These are phyloP conservation scores for Venusia cambrica DNA, from an alignment of 2,888 invertebrate species.

Conservation along the genomic window DNA sequence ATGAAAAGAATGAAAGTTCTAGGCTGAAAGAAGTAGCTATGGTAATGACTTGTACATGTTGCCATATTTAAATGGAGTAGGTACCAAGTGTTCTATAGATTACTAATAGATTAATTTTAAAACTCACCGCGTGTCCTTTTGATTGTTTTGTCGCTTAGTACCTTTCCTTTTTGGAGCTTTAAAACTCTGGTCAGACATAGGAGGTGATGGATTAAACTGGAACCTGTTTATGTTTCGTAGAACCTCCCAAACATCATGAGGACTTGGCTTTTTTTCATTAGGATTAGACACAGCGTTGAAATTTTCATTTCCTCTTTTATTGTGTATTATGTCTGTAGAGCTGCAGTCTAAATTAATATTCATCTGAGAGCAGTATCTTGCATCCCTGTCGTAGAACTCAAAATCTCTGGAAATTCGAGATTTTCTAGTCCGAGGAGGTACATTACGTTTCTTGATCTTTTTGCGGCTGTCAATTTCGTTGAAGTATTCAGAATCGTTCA, in stretches of 20 bases:
- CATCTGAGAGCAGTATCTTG: slow-evolving; percentile 49
- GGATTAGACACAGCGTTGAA: slow-evolving; percentile 47
- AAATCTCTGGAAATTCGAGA: slow-evolving; percentile 37
- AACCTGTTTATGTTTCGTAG: slow-evolving; percentile 62
- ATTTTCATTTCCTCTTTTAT: too few relatives aligned
- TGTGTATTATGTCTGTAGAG: slow-evolving; percentile 51
- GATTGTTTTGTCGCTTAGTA: slow-evolving; percentile 36
- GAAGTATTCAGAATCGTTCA: slow-evolving; percentile 63
- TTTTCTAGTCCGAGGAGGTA: slow-evolving; percentile 35
- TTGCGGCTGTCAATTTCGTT: slow-evolving; percentile 38
- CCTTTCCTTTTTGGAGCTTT: slow-evolving; percentile 37
- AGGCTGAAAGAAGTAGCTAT: too few relatives aligned
- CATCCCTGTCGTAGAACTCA: slow-evolving; percentile 52
- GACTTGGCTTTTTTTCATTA: slow-evolving; percentile 35
- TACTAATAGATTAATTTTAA: not conserved
- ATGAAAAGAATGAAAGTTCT: slow-evolving; percentile 16
- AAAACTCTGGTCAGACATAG: slow-evolving; percentile 52
- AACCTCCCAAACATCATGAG: slow-evolving; percentile 63
- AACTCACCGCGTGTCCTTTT: slow-evolving; percentile 49
- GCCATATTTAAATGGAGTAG: too few relatives aligned
- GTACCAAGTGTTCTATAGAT: too few relatives aligned
- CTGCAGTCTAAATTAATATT: slow-evolving; percentile 53
- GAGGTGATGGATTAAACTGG: slow-evolving; percentile 58
- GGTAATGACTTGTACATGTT: too few relatives aligned
- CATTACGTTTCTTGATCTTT: slow-evolving; percentile 43